Conservation (phyloP, 2,797 vertebrate species). For the Bryconaethiops microstoma region DNA sequence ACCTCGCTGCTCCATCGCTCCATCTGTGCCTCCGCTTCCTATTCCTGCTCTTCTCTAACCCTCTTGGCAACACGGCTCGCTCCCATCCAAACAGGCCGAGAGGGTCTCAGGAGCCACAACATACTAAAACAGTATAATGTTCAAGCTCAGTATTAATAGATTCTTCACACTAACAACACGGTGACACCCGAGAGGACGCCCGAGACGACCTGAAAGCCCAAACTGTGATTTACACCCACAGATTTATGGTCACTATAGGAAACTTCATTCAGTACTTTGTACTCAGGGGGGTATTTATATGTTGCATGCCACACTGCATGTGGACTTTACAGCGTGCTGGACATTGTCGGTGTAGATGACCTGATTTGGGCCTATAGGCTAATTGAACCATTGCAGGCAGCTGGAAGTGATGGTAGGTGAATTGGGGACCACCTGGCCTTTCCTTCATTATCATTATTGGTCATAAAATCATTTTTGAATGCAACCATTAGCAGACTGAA, state of each 20-base stretch:
- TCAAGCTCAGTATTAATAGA: constrained; percentile 53
- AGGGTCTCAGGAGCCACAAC: constrained; percentile 25
- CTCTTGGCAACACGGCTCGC: constrained; percentile 39
- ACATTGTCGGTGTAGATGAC: background rate
- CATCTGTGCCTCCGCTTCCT: constrained; percentile 50
- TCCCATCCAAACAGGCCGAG: constrained; percentile 44
- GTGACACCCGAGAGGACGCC: constrained; percentile 40
- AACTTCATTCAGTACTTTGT: constrained; percentile 24
- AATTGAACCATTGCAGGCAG: no score
- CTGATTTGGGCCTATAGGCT: background rate
- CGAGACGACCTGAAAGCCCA: constrained; percentile 34
- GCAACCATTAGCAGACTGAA: no score
- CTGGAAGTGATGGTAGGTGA: no score
- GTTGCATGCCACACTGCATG: background rate
- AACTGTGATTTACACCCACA: constrained; percentile 50
- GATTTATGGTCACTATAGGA: constrained; percentile 48
- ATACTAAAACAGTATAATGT: constrained; percentile 36
- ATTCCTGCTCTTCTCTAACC: constrained; percentile 47
- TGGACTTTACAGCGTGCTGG: background rate
- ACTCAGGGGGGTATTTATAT: background rate
- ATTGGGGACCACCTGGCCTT: no score
- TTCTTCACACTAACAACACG: constrained; percentile 44
- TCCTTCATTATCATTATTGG: no score
- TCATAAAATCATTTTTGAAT: no score
- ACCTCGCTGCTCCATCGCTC: constrained; percentile 6